Evolutionary conservation across 2,113 vertebrate genomes (phyloP).

Genomic region (Aptenodytes patagonicus): DNA sequence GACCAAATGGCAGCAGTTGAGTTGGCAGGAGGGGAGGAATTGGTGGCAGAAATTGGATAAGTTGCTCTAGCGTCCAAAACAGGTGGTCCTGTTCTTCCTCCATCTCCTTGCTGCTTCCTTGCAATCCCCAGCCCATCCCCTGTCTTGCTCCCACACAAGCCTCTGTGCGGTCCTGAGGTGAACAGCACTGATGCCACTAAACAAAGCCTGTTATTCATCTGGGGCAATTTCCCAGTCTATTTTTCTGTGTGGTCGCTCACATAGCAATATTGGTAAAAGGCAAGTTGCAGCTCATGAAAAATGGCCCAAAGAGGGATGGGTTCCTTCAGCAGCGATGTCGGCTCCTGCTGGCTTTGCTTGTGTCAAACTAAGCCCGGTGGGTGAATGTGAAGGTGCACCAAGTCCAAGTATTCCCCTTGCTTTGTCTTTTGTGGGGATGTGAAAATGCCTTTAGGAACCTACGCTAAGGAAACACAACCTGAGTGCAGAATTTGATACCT

Average conservation of each 20-base stretch:
- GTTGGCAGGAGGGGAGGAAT: background rate
- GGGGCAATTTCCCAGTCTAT: background rate
- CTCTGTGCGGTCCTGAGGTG: background rate
- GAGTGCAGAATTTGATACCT: background rate
- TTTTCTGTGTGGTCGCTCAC: background rate
- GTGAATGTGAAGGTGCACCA: background rate
- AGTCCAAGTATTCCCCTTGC: background rate
- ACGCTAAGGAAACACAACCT: accelerated
- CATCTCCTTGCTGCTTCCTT: background rate
- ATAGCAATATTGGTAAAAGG: background rate
- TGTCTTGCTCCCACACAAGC: background rate
- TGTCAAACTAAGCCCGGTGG: background rate
- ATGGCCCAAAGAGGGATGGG: background rate
- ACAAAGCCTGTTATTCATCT: background rate
- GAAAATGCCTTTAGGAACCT: background rate
- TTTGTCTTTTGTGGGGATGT: background rate
- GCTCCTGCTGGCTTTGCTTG: background rate
- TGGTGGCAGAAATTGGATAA: background rate
- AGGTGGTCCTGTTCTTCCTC: background rate
- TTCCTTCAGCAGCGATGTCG: background rate
- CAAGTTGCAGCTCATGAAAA: background rate
- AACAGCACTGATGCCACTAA: background rate
- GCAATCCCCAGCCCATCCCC: background rate
- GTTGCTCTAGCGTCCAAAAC: background rate
- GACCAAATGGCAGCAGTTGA: background rate